Percentiles rank a stretch among this genome's conserved stretches.
These are phyloP conservation scores for Empidonax traillii DNA, from an alignment of 2,113 vertebrate genomes.

Conservation along the genomic window DNA sequence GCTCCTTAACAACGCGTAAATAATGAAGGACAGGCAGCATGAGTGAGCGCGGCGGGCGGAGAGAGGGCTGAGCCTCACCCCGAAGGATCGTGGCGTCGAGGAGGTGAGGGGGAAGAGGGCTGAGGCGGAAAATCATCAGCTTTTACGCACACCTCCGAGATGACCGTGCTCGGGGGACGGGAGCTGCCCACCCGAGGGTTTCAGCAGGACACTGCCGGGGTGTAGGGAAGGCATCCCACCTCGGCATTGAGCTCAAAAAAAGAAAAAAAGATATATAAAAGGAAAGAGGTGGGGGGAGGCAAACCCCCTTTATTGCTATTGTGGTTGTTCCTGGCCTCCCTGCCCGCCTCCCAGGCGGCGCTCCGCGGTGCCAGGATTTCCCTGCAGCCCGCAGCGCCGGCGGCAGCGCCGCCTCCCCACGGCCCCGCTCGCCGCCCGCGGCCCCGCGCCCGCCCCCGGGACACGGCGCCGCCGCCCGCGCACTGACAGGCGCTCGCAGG, in stretches of 20 bases:
- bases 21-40: background rate
- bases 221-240: background rate
- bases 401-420: background rate
- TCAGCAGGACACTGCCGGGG: no score
- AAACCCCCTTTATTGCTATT: background rate
- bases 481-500: background rate
- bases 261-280: no score
- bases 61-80: background rate
- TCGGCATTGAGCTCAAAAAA: background rate
- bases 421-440: background rate
- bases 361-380: slow-evolving; percentile 37
- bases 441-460: background rate
- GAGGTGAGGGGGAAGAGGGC: background rate
- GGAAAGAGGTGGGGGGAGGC: no score
- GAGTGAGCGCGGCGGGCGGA: background rate
- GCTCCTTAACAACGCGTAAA: background rate
- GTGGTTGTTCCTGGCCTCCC: background rate
- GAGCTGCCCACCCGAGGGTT: background rate
- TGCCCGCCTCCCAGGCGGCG: background rate
- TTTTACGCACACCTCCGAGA: background rate
- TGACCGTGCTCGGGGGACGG: background rate
- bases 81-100: background rate
- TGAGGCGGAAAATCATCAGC: background rate
- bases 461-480: background rate
- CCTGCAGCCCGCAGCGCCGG: slow-evolving; percentile 3